These are phyloP conservation scores for Apostichopus leukothele DNA, from an alignment of 53 echinoderm and acorn worm species.

Conservation along the genomic window DNA sequence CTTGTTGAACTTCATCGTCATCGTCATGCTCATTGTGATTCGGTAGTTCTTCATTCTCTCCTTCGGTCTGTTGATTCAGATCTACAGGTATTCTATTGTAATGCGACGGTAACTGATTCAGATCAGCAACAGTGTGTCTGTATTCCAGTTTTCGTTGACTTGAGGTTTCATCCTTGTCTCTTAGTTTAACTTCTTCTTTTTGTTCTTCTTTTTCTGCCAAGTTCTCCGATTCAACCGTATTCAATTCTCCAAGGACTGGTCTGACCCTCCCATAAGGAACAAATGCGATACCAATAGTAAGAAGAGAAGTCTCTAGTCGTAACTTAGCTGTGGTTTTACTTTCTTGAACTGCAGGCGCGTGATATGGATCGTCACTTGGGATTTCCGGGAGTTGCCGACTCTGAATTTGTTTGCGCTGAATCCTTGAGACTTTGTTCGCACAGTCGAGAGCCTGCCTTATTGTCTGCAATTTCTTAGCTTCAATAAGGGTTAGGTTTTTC, in stretches of 20 bases:
- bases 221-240: constrained; percentile 1
- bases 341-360: background rate
- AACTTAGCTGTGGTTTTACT: background rate
- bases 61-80: background rate
- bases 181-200: background rate
- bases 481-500: constrained; percentile 16
- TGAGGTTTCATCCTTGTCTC: background rate
- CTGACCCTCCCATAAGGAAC: constrained; percentile 19
- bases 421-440: constrained; percentile 6
- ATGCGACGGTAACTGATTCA: background rate
- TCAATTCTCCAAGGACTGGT: constrained; percentile 30
- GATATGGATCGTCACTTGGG: background rate
- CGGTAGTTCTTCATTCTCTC: background rate
- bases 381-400: background rate
- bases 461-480: constrained; percentile 29
- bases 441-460: constrained; percentile 18
- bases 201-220: background rate
- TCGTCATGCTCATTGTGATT: background rate
- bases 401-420: background rate
- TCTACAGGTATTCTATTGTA: background rate
- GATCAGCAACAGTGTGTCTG: background rate
- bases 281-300: constrained; percentile 13
- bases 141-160: background rate
- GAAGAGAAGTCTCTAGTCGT: constrained; percentile 18
- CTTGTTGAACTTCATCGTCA: background rate